These are phyloP conservation scores for Melanotaenia pygmaea DNA, from an alignment of 2,797 vertebrate species.

Conservation along the genomic window DNA sequence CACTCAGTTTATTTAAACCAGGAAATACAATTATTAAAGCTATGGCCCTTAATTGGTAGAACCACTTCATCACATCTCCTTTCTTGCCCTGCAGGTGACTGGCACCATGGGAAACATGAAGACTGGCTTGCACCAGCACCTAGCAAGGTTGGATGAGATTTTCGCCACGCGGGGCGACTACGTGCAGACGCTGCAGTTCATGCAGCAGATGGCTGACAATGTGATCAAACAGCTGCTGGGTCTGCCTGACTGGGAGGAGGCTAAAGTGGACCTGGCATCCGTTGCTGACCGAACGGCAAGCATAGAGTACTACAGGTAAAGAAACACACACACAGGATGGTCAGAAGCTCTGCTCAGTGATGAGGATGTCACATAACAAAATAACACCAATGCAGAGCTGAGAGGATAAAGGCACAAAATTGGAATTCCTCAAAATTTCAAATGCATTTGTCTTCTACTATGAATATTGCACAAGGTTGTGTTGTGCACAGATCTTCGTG, in stretches of 20 bases:
- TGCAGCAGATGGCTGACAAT: conserved; percentile 89
- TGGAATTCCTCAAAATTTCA: background rate
- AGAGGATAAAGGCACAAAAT: background rate
- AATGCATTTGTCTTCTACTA: background rate
- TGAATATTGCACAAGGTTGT: conserved; percentile 12
- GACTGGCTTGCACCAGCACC: conserved; percentile 86
- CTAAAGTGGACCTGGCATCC: conserved; percentile 82
- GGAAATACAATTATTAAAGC: background rate
- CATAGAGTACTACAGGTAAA: conserved; percentile 92
- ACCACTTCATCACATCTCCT: background rate
- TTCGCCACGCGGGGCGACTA: conserved; percentile 89
- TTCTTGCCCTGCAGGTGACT: conserved; percentile 79
- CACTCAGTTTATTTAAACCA: background rate
- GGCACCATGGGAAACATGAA: conserved; percentile 86
- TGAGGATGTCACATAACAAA: background rate
- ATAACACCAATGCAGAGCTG: background rate
- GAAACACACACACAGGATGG: background rate
- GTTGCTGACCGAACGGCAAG: conserved; percentile 78
- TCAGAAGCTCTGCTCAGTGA: background rate
- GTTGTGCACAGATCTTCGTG: background rate
- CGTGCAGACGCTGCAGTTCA: conserved; percentile 89
- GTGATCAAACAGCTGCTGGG: conserved; percentile 89
- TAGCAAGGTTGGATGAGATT: conserved; percentile 89
- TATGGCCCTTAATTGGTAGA: background rate
- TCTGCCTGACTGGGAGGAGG: conserved; percentile 85